Evolutionary conservation across 2,888 invertebrate genomes (phyloP).

Genomic region (Eulithis testata): DNA sequence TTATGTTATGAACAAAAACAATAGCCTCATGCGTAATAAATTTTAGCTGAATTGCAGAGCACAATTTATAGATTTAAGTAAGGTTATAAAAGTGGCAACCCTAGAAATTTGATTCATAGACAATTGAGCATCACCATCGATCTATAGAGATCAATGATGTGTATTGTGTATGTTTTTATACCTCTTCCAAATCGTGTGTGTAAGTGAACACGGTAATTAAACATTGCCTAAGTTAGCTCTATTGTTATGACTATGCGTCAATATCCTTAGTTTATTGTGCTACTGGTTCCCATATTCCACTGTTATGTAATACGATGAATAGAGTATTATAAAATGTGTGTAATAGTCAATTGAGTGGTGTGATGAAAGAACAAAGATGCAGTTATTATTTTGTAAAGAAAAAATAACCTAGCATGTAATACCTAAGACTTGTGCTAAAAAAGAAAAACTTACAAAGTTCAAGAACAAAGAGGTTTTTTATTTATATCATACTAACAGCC

Average conservation of each 20-base stretch:
- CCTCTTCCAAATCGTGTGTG: constrained; percentile 11
- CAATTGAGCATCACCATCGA: too few species aligned
- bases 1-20: constrained; percentile 48
- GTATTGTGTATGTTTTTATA: not conserved
- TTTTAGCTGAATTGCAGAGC: too few species aligned
- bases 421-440: not conserved
- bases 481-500: too few species aligned
- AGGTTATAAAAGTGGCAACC: too few species aligned
- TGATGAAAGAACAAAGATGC: constrained; percentile 41
- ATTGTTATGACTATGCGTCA: constrained; percentile 62
- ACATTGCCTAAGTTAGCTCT: constrained; percentile 53
- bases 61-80: too few species aligned
- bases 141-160: too few species aligned
- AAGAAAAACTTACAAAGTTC: not conserved
- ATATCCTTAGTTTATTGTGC: constrained; percentile 59
- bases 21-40: not conserved
- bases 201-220: constrained; percentile 22
- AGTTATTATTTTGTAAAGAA: constrained; percentile 29
- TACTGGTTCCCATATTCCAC: constrained; percentile 65
- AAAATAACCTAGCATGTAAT: not conserved
- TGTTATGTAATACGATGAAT: constrained; percentile 67
- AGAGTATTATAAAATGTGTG: constrained; percentile 71
- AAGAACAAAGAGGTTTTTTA: not conserved
- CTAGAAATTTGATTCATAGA: too few species aligned
- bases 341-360: constrained; percentile 57